A percentile compares a stretch with the other conserved stretches of the same genome.
These are phyloP conservation scores for Hybos culiciformis DNA, from an alignment of 2,888 invertebrate species.

Conservation along the genomic window DNA sequence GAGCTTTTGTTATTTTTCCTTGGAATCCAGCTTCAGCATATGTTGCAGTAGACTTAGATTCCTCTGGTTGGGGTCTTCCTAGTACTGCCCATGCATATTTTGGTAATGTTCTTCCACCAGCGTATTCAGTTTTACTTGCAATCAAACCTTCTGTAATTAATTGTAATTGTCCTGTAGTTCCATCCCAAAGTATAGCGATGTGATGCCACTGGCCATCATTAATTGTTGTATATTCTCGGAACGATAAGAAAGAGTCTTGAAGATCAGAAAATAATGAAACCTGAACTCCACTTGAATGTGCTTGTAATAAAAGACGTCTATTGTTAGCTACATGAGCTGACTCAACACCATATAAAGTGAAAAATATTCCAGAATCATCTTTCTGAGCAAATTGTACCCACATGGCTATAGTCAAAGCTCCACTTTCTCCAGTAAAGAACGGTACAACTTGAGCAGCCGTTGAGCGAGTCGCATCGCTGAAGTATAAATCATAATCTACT, in stretches of 20 bases:
- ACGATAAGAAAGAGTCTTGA: constrained; percentile 79
- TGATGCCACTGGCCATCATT: constrained; percentile 97
- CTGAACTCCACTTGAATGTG: constrained; percentile 85
- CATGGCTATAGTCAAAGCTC: constrained; percentile 77
- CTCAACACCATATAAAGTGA: constrained; percentile 80
- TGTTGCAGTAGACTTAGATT: constrained; percentile 37
- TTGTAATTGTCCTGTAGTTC: constrained; percentile 73
- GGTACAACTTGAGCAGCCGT: constrained; percentile 89
- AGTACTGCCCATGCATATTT: constrained; percentile 83
- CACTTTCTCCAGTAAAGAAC: constrained; percentile 62
- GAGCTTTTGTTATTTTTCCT: constrained; percentile 86
- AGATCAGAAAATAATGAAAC: constrained; percentile 78
- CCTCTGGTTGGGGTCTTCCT: constrained; percentile 74
- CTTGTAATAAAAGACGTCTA: constrained; percentile 73
- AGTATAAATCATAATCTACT: constrained; percentile 94
- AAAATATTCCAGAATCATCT: constrained; percentile 87
- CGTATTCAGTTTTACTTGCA: constrained; percentile 82
- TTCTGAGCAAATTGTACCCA: constrained; percentile 92
- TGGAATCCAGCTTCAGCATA: constrained; percentile 88
- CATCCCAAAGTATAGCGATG: constrained; percentile 89
- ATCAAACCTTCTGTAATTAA: constrained; percentile 92
- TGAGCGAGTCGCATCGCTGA: constrained; percentile 79
- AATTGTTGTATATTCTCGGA: constrained; percentile 81
- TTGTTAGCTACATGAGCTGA: constrained; percentile 65
- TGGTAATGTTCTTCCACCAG: constrained; percentile 70